Evolutionary conservation across 2,888 invertebrate genomes (phyloP).

Genomic region (Tipula unca): DNA sequence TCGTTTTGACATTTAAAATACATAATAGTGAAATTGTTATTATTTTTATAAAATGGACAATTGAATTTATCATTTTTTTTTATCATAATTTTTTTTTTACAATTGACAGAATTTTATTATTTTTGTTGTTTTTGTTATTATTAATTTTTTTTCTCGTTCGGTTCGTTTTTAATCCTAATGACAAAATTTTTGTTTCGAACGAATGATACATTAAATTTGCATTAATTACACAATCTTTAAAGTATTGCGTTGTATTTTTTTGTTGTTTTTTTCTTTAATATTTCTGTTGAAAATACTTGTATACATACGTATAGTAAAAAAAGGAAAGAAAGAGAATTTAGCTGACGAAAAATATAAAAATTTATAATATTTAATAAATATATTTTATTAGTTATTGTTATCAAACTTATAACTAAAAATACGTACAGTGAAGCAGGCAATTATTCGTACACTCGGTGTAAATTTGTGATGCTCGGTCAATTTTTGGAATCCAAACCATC

Average conservation of each 20-base stretch:
- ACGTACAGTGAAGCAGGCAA: background rate
- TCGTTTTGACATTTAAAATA: background rate
- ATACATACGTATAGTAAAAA: background rate
- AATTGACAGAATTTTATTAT: background rate
- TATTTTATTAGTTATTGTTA: background rate
- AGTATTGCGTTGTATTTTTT: slow-evolving; percentile 18
- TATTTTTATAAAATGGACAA: background rate
- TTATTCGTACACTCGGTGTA: background rate
- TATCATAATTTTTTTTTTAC: background rate
- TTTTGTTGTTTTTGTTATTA: background rate
- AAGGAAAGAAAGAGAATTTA: background rate
- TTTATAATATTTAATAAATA: background rate
- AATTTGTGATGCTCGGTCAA: too few relatives aligned
- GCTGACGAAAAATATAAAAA: background rate
- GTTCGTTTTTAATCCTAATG: background rate
- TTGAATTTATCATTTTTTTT: background rate
- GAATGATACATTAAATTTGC: slow-evolving; percentile 9
- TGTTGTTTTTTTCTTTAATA: background rate
- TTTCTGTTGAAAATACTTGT: background rate
- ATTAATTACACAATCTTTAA: slow-evolving; percentile 10
- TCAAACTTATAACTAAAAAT: background rate
- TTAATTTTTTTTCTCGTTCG: background rate
- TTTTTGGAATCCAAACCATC: too few relatives aligned
- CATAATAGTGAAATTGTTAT: background rate
- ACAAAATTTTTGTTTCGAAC: background rate